Base-by-base conservation (phyloP, 2,797 vertebrate genomes). In the Meda fulgida region DNA sequence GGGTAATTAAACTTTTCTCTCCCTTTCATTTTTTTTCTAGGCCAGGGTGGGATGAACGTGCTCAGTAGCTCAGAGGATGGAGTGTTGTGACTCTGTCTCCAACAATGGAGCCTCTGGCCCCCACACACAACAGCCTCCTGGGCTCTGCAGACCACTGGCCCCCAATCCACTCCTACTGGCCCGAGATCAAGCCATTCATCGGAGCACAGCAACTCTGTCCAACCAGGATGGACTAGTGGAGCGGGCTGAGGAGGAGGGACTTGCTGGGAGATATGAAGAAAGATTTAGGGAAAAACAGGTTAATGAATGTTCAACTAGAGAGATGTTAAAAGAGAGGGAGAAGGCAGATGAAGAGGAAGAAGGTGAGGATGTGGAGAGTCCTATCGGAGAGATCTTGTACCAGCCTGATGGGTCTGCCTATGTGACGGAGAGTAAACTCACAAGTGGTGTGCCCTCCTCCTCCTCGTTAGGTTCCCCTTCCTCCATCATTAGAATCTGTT, bases 31-130 rank as follows among this genome's bases (percentile, higher is more conserved):
- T 70, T 92, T 46, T 91, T 87, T 89, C 1, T 90, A 97, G 96
- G 96, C 96, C 92, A 94, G 94, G 96, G 93, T 96, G 96, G 95
- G 91, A 96, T 96, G 96, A 97, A 94, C 91, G 92, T 96, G 95
- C 94, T 94, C 91, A 93, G 93, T 96, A 93, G 93, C 93, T 94
- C 93, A 94, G 93, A 93, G 93, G 95, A 97, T 97, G 96, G 96
- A 97, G 96, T 95, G 96, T 96, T 96, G 96, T 97, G 96, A 97
- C 94, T 94, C 96, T 90, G 96, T 96, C 94, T 96, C 96, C 95
- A 95, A 96, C 94, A 95, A 97, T 96, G 96, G 96, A 93, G 95
- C 95, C 86, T 84, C 94, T 90, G 91, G 95, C 83, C 85, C 94
- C 91, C 91, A 95, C 93, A 91, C 95, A 93, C 94, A 94, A 94